Evolutionary conservation across 2,113 vertebrate species (phyloP), one percentile per base, ranked within the genome.

Genomic region (Menura novaehollandiae): DNA sequence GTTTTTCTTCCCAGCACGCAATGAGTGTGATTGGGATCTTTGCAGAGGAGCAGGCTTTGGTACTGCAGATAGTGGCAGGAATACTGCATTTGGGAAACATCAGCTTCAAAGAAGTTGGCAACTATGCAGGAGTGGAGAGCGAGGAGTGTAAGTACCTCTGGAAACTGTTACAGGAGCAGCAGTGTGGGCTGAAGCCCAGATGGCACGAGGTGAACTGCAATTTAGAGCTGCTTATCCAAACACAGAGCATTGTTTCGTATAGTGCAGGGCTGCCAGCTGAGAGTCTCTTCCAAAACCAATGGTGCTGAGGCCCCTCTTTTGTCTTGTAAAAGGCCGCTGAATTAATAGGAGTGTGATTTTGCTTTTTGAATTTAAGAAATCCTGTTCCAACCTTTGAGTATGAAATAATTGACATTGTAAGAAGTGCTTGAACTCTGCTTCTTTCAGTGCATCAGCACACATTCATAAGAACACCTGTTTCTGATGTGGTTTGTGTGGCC

Each of bases 21-120:
- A 99, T 99, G 99, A 98, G 98, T 15, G 99, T 99, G 96, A 99
- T 99, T 32, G 99, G 99, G 71, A 99, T 99, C 96, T 98, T 98
- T 9, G 96, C 98, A 0, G 98, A 98, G 75, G 98, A 99, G 58
- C 98, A 98, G 59, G 82, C 98, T 8, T 93, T 99, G 98, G 99
- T 99, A 52, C 98, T 99, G 67, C 99, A 99, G 98, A 99, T 99
- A 21, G 99, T 99, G 94, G 99, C 99, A 1, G 99, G 99, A 59
- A 97, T 99, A 73, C 98, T 99, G 55, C 99, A 99, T 96, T 97
- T 99, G 92, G 99, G 99, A 83, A 99, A 99, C 95, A 99, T 99
- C 97, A 99, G 92, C 91, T 99, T 99, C 97, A 99, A 97, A 93
- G 99, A 99, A 97, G 98, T 99, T 9, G 99, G 99, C 90, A 99